These are phyloP conservation scores for Pedionomus torquatus DNA, from an alignment of 2,113 vertebrate species.

Conservation along the genomic window DNA sequence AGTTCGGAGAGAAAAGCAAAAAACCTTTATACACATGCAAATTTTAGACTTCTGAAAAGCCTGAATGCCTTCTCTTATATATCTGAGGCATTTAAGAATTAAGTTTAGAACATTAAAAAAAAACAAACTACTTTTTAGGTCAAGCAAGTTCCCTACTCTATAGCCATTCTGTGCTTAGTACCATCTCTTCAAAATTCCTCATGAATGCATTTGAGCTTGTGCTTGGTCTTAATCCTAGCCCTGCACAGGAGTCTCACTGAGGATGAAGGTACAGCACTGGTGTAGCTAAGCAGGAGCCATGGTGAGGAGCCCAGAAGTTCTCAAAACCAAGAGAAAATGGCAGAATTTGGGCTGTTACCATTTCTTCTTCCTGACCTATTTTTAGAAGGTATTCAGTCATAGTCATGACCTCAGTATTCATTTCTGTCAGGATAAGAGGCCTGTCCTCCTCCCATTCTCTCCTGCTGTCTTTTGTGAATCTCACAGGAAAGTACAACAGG, in stretches of 20 bases:
- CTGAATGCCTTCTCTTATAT: not conserved
- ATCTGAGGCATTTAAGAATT: not conserved
- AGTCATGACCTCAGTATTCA: not conserved
- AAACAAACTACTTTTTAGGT: not conserved
- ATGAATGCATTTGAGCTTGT: not conserved
- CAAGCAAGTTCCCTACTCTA: not conserved
- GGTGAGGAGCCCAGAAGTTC: not conserved
- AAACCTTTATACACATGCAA: not conserved
- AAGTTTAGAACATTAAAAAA: not conserved
- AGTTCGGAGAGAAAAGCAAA: not conserved
- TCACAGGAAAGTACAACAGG: not conserved
- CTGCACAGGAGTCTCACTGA: not conserved
- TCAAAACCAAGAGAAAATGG: not conserved
- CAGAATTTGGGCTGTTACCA: not conserved
- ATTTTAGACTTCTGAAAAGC: not conserved
- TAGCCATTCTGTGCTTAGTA: not conserved
- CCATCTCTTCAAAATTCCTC: not conserved
- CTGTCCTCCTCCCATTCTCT: not conserved
- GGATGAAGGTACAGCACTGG: not conserved
- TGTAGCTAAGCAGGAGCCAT: not conserved
- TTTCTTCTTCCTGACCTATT: not conserved
- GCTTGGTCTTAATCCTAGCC: not conserved
- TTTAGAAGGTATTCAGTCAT: not conserved
- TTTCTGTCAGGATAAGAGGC: not conserved
- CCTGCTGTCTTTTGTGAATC: not conserved